Percentiles rank a stretch among this genome's conserved stretches.
phyloP scores from a whole-genome alignment of 2,113 vertebrate species.

The Sminthopsis crassicaudata region DNA sequence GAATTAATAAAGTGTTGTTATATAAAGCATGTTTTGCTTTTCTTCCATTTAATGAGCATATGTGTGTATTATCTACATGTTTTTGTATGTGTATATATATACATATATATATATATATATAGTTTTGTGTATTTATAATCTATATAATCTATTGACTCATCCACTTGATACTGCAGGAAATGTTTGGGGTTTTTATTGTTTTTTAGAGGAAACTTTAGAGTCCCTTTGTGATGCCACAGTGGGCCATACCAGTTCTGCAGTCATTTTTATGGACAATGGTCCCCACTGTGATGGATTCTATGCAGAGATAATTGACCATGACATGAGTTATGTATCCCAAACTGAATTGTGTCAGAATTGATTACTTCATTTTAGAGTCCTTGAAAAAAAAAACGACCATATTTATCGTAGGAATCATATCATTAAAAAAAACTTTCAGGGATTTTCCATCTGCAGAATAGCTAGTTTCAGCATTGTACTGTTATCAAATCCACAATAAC shows the following conservation, averaged over 20 bases:
- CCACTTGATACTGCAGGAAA: neutral
- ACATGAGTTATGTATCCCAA: slow-evolving; percentile 67
- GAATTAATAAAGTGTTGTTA: neutral
- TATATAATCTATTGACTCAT: neutral
- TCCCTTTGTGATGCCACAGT: neutral
- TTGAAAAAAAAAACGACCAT: slow-evolving; percentile 36
- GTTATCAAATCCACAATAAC: neutral
- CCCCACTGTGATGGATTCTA: slow-evolving; percentile 55
- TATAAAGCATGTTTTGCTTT: neutral
- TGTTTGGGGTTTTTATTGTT: neutral
- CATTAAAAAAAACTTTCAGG: slow-evolving; percentile 63
- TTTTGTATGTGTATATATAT: neutral
- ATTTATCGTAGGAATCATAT: slow-evolving; percentile 29
- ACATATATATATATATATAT: too few relatives aligned
- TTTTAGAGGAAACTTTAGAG: neutral
- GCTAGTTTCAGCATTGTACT: neutral
- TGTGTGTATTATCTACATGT: neutral
- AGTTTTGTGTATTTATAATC: neutral
- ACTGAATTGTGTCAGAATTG: slow-evolving; percentile 48
- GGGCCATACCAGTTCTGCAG: neutral
- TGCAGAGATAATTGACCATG: slow-evolving; percentile 63
- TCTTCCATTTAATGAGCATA: neutral
- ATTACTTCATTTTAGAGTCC: slow-evolving; percentile 64
- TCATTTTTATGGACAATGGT: slow-evolving; percentile 50
- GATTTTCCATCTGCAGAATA: slow-evolving; percentile 35